Evolutionary conservation across 2,888 invertebrate genomes (phyloP).

Genomic region (Drosophila leonis): DNA sequence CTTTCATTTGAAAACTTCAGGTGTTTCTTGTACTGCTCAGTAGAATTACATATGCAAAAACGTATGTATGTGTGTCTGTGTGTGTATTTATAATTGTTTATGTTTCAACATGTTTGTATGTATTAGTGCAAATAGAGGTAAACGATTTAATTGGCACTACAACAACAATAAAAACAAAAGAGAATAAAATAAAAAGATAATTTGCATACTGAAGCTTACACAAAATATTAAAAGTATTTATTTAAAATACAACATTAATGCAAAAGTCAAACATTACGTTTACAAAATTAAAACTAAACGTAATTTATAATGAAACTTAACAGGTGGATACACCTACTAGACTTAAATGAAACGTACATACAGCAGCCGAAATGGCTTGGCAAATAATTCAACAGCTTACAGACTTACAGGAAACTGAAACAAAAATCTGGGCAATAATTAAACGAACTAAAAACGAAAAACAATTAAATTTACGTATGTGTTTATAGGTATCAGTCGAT

Average conservation of each 20-base stretch:
- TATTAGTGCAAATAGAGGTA: slow-evolving; percentile 23
- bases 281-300: slow-evolving; percentile 45
- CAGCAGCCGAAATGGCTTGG: slow-evolving; percentile 49
- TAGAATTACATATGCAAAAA: slow-evolving; percentile 61
- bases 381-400: slow-evolving; percentile 60
- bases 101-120: slow-evolving; percentile 23
- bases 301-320: slow-evolving; percentile 42
- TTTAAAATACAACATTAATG: slow-evolving; percentile 69
- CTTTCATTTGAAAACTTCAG: slow-evolving; percentile 85
- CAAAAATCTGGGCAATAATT: slow-evolving; percentile 29
- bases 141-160: slow-evolving; percentile 37
- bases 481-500: slow-evolving; percentile 73
- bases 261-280: slow-evolving; percentile 41
- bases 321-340: slow-evolving; percentile 24
- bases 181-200: slow-evolving; percentile 26
- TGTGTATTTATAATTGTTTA: slow-evolving; percentile 13
- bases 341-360: slow-evolving; percentile 47
- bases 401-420: slow-evolving; percentile 26
- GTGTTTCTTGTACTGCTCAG: slow-evolving; percentile 85
- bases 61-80: slow-evolving; percentile 32
- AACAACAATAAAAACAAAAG: slow-evolving; percentile 12
- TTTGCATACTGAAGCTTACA: slow-evolving; percentile 37
- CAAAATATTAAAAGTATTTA: slow-evolving; percentile 60
- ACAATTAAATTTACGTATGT: slow-evolving; percentile 53
- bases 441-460: slow-evolving; percentile 49